A percentile compares a stretch with the other conserved stretches of the same genome.
phyloP scores from a whole-genome alignment of 2,797 vertebrate species.

The Zenarchopterus dispar region DNA sequence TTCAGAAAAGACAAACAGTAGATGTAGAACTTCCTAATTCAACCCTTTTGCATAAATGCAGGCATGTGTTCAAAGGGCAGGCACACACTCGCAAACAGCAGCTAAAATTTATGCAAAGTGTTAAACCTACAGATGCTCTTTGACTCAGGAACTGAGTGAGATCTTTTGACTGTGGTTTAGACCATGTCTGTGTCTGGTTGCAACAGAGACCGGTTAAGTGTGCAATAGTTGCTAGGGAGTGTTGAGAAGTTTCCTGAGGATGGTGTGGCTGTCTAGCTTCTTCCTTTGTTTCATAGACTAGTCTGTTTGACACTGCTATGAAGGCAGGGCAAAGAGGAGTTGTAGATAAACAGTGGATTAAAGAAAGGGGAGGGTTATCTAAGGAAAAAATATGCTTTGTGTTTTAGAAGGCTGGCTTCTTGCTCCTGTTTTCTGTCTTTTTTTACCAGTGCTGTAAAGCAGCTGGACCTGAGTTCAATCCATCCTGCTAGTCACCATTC shows the following conservation, averaged over 20 bases:
- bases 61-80: slow-evolving; percentile 17
- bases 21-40: slow-evolving; percentile 46
- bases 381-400: background rate
- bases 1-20: slow-evolving; percentile 30
- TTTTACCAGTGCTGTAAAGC: background rate
- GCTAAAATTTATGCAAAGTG: slow-evolving; percentile 27
- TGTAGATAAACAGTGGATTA: slow-evolving; percentile 10
- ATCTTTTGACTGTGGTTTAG: slow-evolving; percentile 30
- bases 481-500: slow-evolving; percentile 1
- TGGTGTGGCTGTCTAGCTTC: slow-evolving; percentile 53
- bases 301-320: slow-evolving; percentile 41
- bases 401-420: background rate
- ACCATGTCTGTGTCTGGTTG: slow-evolving; percentile 60
- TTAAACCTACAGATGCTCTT: slow-evolving; percentile 19
- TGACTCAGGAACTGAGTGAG: slow-evolving; percentile 11
- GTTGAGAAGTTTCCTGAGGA: slow-evolving; percentile 53
- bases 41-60: slow-evolving; percentile 21
- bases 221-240: slow-evolving; percentile 88
- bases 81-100: slow-evolving; percentile 1
- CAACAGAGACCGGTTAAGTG: slow-evolving; percentile 80
- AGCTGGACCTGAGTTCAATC: background rate
- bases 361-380: slow-evolving; percentile 1
- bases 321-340: slow-evolving; percentile 50
- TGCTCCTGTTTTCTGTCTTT: background rate
- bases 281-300: slow-evolving; percentile 60